phyloP scores from a whole-genome alignment of 53 echinoderm and acorn worm genomes.

The Patiria pectinifera region DNA sequence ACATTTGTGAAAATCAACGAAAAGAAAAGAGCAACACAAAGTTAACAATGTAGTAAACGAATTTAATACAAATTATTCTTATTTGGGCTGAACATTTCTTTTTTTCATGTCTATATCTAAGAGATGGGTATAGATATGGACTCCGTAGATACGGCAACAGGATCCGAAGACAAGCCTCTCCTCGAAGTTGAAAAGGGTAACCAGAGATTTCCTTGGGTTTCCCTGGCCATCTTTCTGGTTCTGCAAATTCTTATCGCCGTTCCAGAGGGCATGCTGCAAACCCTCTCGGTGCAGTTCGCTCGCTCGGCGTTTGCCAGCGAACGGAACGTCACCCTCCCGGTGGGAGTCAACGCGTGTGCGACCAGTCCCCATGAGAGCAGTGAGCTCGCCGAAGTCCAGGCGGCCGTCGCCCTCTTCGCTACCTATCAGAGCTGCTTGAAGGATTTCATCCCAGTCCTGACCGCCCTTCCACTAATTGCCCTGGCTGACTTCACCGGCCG shows the following conservation, averaged over 20 bases:
- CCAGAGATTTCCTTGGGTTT: background rate
- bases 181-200: background rate
- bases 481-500: slow-evolving; percentile 36
- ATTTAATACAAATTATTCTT: no score
- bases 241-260: slow-evolving; percentile 22
- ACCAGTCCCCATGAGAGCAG: background rate
- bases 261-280: background rate
- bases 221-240: background rate
- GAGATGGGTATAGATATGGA: no score
- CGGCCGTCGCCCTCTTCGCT: background rate
- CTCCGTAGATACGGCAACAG: background rate
- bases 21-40: no score
- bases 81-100: no score
- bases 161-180: slow-evolving; percentile 1
- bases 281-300: slow-evolving; percentile 18
- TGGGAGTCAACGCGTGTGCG: slow-evolving; percentile 15
- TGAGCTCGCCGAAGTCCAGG: slow-evolving; percentile 5
- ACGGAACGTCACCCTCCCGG: slow-evolving; percentile 15
- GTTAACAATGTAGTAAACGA: no score
- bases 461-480: background rate
- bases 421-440: slow-evolving; percentile 1
- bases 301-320: slow-evolving; percentile 32
- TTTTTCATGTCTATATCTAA: no score
- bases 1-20: no score
- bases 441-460: slow-evolving; percentile 10